A percentile compares a stretch with the other conserved stretches of the same genome.
Evolutionary conservation across 2,797 vertebrate species (phyloP).

Genomic region (Rhynchotus rufescens): DNA sequence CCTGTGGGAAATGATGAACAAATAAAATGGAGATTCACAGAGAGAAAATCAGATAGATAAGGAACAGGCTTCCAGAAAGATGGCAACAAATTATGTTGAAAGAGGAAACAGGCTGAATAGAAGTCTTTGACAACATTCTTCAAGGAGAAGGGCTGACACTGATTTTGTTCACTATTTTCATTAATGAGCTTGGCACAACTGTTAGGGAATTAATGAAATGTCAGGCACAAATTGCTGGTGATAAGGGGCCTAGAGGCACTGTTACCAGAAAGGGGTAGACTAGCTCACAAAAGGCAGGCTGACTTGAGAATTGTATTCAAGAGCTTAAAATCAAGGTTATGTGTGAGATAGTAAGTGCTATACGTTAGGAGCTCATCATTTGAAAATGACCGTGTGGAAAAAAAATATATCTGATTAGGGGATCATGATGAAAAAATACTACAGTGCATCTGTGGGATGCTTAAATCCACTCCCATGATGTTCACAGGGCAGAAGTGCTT

Average conservation of each 20-base stretch:
- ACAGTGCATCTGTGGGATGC: background rate
- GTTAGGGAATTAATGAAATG: constrained; percentile 6
- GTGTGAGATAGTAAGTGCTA: background rate
- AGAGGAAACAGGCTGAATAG: background rate
- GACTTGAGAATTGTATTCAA: background rate
- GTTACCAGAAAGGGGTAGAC: background rate
- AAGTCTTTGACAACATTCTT: background rate
- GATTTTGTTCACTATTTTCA: background rate
- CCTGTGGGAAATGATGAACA: background rate
- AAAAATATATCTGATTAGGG: background rate
- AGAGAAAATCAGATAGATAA: background rate
- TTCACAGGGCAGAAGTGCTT: background rate
- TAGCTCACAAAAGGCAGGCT: background rate
- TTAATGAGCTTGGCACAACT: background rate
- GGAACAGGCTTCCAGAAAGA: background rate
- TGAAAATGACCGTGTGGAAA: background rate
- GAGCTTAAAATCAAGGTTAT: background rate
- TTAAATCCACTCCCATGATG: background rate
- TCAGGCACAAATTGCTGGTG: background rate
- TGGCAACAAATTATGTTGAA: background rate
- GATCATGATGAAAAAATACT: background rate
- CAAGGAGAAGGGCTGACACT: background rate
- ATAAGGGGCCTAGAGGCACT: background rate
- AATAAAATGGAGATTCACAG: background rate
- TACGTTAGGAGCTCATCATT: background rate